phyloP scores from a whole-genome alignment of 2,113 vertebrate species.

The Sapajus apella region DNA sequence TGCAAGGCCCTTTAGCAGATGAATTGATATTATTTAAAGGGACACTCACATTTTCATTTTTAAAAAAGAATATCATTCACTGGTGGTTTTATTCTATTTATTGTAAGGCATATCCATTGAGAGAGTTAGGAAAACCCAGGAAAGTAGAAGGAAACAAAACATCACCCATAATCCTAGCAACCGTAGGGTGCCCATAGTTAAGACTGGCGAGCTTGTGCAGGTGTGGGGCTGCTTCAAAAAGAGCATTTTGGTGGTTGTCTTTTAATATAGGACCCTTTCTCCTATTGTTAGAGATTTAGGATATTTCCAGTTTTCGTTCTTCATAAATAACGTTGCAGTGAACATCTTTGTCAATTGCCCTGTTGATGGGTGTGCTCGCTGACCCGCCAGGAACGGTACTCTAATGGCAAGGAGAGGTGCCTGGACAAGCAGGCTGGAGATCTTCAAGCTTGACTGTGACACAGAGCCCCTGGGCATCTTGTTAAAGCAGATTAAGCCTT shows the following conservation, averaged over 20 bases:
- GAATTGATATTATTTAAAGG: not conserved
- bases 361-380: accelerated
- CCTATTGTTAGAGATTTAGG: not conserved
- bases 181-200: not conserved
- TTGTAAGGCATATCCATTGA: not conserved
- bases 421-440: not conserved
- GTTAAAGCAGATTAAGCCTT: not conserved
- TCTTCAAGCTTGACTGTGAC: not conserved
- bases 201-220: accelerated
- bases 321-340: not conserved
- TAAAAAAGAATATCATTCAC: not conserved
- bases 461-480: not conserved
- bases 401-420: accelerated
- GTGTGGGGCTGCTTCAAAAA: not conserved
- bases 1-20: not conserved
- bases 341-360: accelerated
- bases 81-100: not conserved
- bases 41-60: not conserved
- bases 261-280: not conserved
- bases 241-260: not conserved
- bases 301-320: not conserved
- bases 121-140: not conserved
- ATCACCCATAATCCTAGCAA: not conserved
- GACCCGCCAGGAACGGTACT: accelerated
- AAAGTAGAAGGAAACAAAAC: not conserved